A percentile compares a stretch with the other conserved stretches of the same genome.
phyloP scores from a whole-genome alignment of 2,113 vertebrate genomes.

The Aptenodytes patagonicus region DNA sequence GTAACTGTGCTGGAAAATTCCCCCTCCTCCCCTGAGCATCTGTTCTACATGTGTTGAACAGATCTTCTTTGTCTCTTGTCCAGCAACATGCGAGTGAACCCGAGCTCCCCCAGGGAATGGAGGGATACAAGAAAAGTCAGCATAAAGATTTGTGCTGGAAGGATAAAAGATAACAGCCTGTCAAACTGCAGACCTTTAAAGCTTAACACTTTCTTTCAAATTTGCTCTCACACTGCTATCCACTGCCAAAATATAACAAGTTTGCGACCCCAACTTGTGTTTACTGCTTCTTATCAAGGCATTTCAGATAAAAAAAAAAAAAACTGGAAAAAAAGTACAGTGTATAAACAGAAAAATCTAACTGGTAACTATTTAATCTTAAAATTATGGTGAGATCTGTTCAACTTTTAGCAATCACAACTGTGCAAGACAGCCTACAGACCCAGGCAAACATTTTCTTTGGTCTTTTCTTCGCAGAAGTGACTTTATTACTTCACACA shows the following conservation, averaged over 20 bases:
- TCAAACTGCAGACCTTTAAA: conserved; percentile 59
- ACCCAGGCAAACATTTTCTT: background rate
- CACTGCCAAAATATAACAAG: conserved; percentile 17
- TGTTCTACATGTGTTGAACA: conserved; percentile 68
- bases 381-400: background rate
- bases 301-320: background rate
- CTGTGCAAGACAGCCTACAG: background rate
- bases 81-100: conserved; percentile 46
- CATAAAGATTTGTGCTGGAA: conserved; percentile 54
- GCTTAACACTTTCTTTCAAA: conserved; percentile 60
- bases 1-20: conserved; percentile 28
- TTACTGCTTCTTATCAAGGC: conserved; percentile 34
- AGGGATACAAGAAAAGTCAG: conserved; percentile 54
- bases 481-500: background rate
- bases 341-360: background rate
- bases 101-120: conserved; percentile 29
- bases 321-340: background rate
- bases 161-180: conserved; percentile 64
- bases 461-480: background rate
- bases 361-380: background rate
- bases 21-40: conserved; percentile 58
- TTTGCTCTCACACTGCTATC: conserved; percentile 32
- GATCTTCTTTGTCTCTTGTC: conserved; percentile 60
- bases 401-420: background rate
- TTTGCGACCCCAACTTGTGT: background rate